A percentile compares a stretch with the other conserved stretches of the same genome.
phyloP scores from a whole-genome alignment of 2,113 vertebrate species.

The Callipepla squamata region DNA sequence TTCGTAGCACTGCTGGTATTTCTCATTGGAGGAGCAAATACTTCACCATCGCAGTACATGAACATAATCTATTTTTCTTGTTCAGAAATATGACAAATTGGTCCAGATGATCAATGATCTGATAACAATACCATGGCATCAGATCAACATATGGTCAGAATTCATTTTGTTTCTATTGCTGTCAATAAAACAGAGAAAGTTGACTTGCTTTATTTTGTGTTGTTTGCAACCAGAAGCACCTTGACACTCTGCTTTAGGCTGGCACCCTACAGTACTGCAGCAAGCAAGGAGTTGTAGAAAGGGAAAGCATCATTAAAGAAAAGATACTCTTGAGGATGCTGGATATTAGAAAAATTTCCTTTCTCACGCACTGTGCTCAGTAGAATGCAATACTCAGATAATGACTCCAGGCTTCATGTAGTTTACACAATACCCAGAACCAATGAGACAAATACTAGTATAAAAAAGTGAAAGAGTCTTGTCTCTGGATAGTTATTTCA shows the following conservation, averaged over 20 bases:
- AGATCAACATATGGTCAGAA: not conserved
- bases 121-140: not conserved
- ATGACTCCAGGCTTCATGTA: rapidly evolving
- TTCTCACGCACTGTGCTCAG: not conserved
- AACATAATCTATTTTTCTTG: not conserved
- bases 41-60: not conserved
- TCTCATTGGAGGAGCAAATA: not conserved
- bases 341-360: not conserved
- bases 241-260: not conserved
- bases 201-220: not conserved
- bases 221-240: not conserved
- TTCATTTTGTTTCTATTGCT: not conserved
- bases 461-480: not conserved
- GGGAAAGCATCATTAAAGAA: not conserved
- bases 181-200: not conserved
- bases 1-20: not conserved
- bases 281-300: not conserved
- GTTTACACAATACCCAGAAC: not conserved
- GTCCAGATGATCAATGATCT: no score
- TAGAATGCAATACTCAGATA: not conserved
- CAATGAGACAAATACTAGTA: rapidly evolving
- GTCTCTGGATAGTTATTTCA: not conserved
- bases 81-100: not conserved
- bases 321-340: not conserved
- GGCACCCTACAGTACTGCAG: not conserved